Conservation (phyloP, 2,888 invertebrate species). For the Drosophila testacea region DNA sequence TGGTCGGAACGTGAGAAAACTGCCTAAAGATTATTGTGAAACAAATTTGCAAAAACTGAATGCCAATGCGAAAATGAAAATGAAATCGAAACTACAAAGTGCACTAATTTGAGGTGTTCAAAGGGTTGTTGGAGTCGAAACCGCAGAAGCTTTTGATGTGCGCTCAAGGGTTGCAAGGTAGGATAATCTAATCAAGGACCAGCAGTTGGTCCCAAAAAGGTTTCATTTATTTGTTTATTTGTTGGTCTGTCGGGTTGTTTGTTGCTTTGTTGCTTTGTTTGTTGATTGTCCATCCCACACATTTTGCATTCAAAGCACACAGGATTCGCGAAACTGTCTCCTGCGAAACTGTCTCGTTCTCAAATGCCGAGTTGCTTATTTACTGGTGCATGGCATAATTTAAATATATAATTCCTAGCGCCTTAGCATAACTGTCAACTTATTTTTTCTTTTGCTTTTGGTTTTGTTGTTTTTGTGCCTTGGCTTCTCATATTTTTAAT, state of each 20-base stretch:
- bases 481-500: constrained; percentile 67
- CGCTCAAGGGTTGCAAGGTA: constrained; percentile 71
- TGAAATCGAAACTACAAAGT: constrained; percentile 75
- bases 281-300: constrained; percentile 20
- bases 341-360: constrained; percentile 6
- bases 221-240: constrained; percentile 50
- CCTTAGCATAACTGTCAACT: constrained; percentile 52
- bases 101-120: constrained; percentile 76
- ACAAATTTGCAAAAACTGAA: constrained; percentile 22
- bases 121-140: constrained; percentile 39
- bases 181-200: constrained; percentile 71
- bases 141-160: constrained; percentile 70
- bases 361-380: constrained; percentile 45
- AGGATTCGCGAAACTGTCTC: constrained; percentile 25
- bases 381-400: constrained; percentile 62
- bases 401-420: constrained; percentile 67
- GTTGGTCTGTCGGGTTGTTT: constrained; percentile 31
- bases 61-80: constrained; percentile 13
- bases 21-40: constrained; percentile 47
- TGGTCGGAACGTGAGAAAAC: constrained; percentile 63
- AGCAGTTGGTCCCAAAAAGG: constrained; percentile 53
- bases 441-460: constrained; percentile 1
- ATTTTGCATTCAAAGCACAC: constrained; percentile 61
- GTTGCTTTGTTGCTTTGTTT: constrained; percentile 27
- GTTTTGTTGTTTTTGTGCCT: background rate